Evolutionary conservation across 2,888 invertebrate species (phyloP).

Genomic region (Volucella inanis): DNA sequence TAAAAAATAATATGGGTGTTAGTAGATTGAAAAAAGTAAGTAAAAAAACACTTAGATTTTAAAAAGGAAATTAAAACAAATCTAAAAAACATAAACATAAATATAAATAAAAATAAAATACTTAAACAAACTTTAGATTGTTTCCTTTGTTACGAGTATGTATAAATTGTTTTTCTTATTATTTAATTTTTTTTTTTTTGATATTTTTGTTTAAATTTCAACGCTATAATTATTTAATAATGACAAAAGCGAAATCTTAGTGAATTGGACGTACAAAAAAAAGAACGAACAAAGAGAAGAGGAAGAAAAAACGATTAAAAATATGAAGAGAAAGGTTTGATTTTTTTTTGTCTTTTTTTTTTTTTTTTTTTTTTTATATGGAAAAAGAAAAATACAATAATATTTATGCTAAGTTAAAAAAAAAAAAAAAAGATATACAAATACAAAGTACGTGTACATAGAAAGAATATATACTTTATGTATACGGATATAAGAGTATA

Average conservation of each 20-base stretch:
- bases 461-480: slow-evolving; percentile 33
- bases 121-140: slow-evolving; percentile 53
- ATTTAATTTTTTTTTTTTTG: slow-evolving; percentile 39
- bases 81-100: slow-evolving; percentile 57
- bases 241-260: slow-evolving; percentile 75
- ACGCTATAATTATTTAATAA: slow-evolving; percentile 72
- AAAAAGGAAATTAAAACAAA: slow-evolving; percentile 53
- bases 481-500: slow-evolving; percentile 5
- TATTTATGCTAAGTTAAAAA: slow-evolving; percentile 55
- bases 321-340: slow-evolving; percentile 68
- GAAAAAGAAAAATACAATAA: slow-evolving; percentile 18
- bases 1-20: slow-evolving; percentile 84
- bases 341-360: not conserved
- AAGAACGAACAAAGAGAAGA: slow-evolving; percentile 69
- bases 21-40: slow-evolving; percentile 83
- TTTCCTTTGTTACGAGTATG: slow-evolving; percentile 29
- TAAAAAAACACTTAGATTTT: slow-evolving; percentile 78
- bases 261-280: slow-evolving; percentile 69
- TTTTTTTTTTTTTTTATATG: not conserved
- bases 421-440: slow-evolving; percentile 18
- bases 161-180: slow-evolving; percentile 21
- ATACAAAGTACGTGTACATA: slow-evolving; percentile 18
- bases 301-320: slow-evolving; percentile 73
- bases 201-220: slow-evolving; percentile 58
- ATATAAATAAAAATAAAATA: slow-evolving; percentile 46